Evolutionary conservation across 2,888 invertebrate species (phyloP).

Genomic region (Cheilosia vernalis): DNA sequence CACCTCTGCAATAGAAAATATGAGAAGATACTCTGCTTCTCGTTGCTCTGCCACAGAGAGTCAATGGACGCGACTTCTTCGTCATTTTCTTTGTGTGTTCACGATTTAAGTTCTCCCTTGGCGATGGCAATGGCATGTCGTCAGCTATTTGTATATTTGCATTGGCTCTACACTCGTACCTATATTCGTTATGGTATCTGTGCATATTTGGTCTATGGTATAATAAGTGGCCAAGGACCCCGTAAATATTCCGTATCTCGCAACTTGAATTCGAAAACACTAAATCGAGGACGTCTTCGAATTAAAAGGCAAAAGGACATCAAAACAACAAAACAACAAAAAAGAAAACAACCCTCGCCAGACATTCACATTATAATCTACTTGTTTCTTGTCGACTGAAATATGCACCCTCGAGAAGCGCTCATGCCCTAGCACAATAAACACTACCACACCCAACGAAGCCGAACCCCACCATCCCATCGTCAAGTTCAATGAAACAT

Average conservation of each 20-base stretch:
- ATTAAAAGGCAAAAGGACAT: constrained; percentile 14
- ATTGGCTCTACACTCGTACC: neutral
- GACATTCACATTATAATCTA: constrained; percentile 10
- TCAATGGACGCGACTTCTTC: constrained; percentile 67
- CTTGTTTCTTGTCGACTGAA: constrained; percentile 22
- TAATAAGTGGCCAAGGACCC: constrained; percentile 63
- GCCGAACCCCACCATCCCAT: constrained; percentile 14
- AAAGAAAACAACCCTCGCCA: constrained; percentile 10
- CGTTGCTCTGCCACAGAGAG: constrained; percentile 27
- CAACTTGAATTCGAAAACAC: too few relatives aligned
- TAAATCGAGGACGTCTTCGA: constrained; percentile 10
- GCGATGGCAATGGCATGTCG: neutral
- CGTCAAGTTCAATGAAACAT: constrained; percentile 73
- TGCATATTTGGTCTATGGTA: constrained; percentile 30
- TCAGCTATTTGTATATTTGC: neutral
- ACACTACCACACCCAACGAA: constrained; percentile 12
- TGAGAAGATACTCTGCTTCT: constrained; percentile 13
- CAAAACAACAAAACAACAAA: neutral
- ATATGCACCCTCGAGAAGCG: constrained; percentile 57
- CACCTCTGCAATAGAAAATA: constrained; percentile 64
- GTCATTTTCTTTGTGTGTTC: constrained; percentile 30
- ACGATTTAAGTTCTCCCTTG: constrained; percentile 44
- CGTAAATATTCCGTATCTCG: constrained; percentile 25
- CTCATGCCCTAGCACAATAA: constrained; percentile 70
- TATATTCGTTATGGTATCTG: constrained; percentile 19